phyloP scores from a whole-genome alignment of 2,888 invertebrate genomes.

The Habroteleia sp. region DNA sequence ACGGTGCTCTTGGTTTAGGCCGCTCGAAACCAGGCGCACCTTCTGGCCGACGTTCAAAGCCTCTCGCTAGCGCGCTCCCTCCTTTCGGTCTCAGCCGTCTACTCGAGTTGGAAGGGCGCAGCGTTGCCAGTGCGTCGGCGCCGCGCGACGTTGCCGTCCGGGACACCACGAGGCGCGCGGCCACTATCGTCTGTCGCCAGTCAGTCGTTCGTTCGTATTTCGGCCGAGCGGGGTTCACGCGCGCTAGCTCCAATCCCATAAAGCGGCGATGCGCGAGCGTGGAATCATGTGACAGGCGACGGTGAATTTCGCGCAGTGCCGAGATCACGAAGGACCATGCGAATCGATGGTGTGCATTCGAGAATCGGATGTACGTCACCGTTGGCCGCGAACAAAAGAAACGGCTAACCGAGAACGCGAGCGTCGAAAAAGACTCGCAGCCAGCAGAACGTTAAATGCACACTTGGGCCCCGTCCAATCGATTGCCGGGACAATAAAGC shows the following conservation, averaged over 20 bases:
- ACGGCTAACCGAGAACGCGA: background rate
- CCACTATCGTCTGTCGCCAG: conserved; percentile 49
- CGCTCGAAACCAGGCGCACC: no score
- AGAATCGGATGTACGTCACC: background rate
- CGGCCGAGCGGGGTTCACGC: conserved; percentile 17
- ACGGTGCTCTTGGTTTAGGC: no score
- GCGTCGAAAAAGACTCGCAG: no score
- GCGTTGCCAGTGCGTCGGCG: conserved; percentile 59
- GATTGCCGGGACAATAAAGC: conserved; percentile 19
- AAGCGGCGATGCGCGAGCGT: conserved; percentile 58
- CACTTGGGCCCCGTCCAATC: conserved; percentile 20
- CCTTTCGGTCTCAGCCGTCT: no score
- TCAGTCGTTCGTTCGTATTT: conserved; percentile 51
- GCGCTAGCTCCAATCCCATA: background rate
- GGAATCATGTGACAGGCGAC: conserved; percentile 71
- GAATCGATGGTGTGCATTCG: background rate
- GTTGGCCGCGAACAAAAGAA: background rate
- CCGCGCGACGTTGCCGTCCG: conserved; percentile 62
- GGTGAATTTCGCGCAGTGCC: conserved; percentile 59
- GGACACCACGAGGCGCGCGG: conserved; percentile 46
- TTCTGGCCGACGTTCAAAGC: no score
- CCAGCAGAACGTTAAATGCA: background rate
- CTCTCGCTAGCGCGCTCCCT: no score
- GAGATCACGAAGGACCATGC: conserved; percentile 8
- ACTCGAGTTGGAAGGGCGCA: conserved; percentile 18